Percentiles rank a stretch among this genome's conserved stretches.
Evolutionary conservation across 2,113 vertebrate genomes (phyloP).

Genomic region (Larimichthys crocea): DNA sequence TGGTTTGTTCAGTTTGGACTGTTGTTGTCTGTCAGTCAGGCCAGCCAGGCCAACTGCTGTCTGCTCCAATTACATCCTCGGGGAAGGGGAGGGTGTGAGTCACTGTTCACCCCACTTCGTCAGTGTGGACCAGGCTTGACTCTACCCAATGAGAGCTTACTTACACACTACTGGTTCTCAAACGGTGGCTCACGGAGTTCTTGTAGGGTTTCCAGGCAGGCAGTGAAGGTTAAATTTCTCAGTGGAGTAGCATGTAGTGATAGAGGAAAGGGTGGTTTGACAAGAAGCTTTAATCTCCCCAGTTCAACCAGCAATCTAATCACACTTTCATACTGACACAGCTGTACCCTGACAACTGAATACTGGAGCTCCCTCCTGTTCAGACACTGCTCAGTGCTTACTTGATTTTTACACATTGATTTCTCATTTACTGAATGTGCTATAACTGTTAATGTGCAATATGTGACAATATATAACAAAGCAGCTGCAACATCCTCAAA

Average conservation of each 20-base stretch:
- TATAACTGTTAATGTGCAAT: too few species aligned
- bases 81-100: conserved; percentile 21
- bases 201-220: not conserved
- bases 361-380: too few species aligned
- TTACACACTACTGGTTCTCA: not conserved
- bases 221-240: not conserved
- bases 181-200: not conserved
- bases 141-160: not conserved
- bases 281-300: not conserved
- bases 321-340: not conserved
- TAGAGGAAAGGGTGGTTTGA: not conserved
- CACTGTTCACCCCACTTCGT: not conserved
- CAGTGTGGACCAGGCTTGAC: not conserved
- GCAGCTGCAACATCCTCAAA: too few species aligned
- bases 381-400: not conserved
- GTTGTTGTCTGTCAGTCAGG: conserved; percentile 83
- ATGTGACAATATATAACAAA: too few species aligned
- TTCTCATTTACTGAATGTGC: too few species aligned
- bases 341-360: not conserved
- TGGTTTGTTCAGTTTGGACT: conserved; percentile 47
- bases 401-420: too few species aligned
- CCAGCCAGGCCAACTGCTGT: conserved; percentile 66
- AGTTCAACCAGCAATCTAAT: not conserved
- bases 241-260: not conserved
- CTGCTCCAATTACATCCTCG: conserved; percentile 74